Conservation (phyloP, 2,797 vertebrate genomes). For the Labeo calbasu region DNA sequence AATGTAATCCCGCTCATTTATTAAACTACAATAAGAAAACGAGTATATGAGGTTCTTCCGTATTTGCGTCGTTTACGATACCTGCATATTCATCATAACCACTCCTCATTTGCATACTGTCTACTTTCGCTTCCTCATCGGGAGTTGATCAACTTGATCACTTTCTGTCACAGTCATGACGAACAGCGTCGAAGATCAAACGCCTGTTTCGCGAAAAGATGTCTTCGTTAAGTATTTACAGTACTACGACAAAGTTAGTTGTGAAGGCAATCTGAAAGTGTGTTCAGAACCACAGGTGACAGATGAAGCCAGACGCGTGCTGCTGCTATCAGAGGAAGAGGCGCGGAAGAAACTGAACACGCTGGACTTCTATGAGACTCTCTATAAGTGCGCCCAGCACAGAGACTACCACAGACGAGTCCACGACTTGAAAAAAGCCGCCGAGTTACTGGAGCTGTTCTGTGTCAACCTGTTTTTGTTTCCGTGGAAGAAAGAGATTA, state of each 20-base stretch:
- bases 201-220: conserved; percentile 45
- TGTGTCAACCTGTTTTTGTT: conserved; percentile 82
- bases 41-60: conserved; percentile 31
- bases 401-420: conserved; percentile 60
- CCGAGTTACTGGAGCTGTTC: conserved; percentile 81
- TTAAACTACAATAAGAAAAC: neutral
- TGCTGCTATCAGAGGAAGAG: conserved; percentile 53
- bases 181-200: conserved; percentile 55
- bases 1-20: neutral
- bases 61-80: neutral
- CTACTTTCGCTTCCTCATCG: conserved; percentile 66
- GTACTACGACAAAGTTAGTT: conserved; percentile 59
- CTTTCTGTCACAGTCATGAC: conserved; percentile 60
- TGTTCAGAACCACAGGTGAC: conserved; percentile 66
- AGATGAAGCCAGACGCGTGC: conserved; percentile 59
- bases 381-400: conserved; percentile 7
- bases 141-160: conserved; percentile 7
- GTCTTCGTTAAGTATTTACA: conserved; percentile 66
- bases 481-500: conserved; percentile 87
- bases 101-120: conserved; percentile 48
- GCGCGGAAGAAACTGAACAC: conserved; percentile 51
- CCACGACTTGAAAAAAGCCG: conserved; percentile 66
- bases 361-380: conserved; percentile 65
- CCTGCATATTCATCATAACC: conserved; percentile 20
- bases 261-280: conserved; percentile 53